These are phyloP conservation scores for Helostoma temminkii DNA, from an alignment of 2,797 vertebrate genomes.

Conservation along the genomic window DNA sequence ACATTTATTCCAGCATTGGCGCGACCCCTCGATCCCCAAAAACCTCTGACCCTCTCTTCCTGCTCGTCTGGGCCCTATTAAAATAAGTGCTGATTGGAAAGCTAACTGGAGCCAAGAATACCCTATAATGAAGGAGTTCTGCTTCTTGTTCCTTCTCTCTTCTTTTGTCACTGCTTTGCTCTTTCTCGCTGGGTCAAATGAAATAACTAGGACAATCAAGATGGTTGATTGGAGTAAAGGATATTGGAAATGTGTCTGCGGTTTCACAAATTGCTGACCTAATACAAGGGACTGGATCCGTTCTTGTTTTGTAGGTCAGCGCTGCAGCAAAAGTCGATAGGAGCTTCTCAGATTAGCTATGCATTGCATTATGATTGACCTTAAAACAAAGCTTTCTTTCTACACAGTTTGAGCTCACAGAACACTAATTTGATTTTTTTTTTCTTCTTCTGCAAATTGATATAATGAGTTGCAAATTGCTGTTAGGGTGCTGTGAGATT, in stretches of 20 bases:
- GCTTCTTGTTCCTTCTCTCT: conserved; percentile 41
- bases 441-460: conserved; percentile 27
- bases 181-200: conserved; percentile 60
- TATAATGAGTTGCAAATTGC: conserved; percentile 50
- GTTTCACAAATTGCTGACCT: conserved; percentile 79
- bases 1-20: conserved; percentile 54
- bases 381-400: conserved; percentile 65
- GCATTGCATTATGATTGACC: conserved; percentile 71
- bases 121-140: conserved; percentile 60
- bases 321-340: conserved; percentile 69
- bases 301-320: conserved; percentile 78
- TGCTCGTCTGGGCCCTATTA: conserved; percentile 64
- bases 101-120: conserved; percentile 67
- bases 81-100: conserved; percentile 69
- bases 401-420: conserved; percentile 24
- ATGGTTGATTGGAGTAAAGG: conserved; percentile 73
- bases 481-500: conserved; percentile 27
- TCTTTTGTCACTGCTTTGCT: conserved; percentile 53
- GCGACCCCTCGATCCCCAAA: conserved; percentile 50
- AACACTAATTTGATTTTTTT: conserved; percentile 31
- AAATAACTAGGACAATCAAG: conserved; percentile 78
- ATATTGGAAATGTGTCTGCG: conserved; percentile 79
- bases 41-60: conserved; percentile 66
- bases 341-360: conserved; percentile 66
- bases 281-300: conserved; percentile 68